Base-by-base conservation (phyloP, 2,888 invertebrate genomes). In the Amblyjoppa proteus region DNA sequence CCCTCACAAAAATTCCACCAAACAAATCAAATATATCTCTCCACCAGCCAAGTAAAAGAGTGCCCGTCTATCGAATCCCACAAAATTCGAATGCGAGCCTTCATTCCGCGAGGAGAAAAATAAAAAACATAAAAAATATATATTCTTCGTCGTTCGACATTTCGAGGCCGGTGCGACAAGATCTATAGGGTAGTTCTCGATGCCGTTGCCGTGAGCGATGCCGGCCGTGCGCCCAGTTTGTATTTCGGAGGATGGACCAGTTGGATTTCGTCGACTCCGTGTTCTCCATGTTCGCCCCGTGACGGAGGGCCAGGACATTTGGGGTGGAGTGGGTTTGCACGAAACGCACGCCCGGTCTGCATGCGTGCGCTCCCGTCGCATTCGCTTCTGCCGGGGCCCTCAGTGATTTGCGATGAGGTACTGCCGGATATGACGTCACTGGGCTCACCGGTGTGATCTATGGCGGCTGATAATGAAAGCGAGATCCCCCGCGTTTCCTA, bases 401-500 rank as follows among this genome's bases (percentile, higher is more conserved):
- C 85, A 83, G 88, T 88, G 88, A 87, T 88, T 88, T 87, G 90
- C 90, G 88, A 92, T 92, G 93, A 93, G 90, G 90, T 91, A 93
- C 92, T 92, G 91, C 91, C 93, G 93, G 93, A 93, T 91, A 90
- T 92, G 91, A 90, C 91, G 93, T 92, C 92, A 91, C 88, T 84
- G 89, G 88, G 86, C 88, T 89, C 90, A 88, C 88, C 81, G 85
- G 74, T 51, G 88, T 94, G 94, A 94, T 94, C 90, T 92, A 94
- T 93, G 92, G 91, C 84, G 89, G 88, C 91, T 92, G 94, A 94
- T 93, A 93, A 94, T 93, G 93, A 93, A 93, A 93, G 92, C 91
- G 77, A 80, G 83, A 82, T 89, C 91, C 90, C 90, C 89, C 88
- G 90, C 81, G 73, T 82, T 83, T 80, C 68, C 83, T 80, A 66